These are phyloP conservation scores for Paracanthobrama guichenoti DNA, from an alignment of 2,113 vertebrate species.

Conservation along the genomic window DNA sequence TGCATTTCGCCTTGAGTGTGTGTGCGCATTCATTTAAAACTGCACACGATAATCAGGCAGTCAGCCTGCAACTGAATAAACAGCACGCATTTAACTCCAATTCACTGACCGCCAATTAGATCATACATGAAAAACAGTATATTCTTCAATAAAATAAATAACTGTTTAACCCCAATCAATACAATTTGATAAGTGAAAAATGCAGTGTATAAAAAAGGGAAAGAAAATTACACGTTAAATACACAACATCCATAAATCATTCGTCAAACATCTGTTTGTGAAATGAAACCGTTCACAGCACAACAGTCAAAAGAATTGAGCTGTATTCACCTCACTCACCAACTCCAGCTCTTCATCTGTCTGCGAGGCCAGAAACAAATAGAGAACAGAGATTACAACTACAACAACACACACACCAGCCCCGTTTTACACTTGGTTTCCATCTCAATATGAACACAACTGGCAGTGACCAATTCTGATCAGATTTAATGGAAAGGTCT, in stretches of 20 bases:
- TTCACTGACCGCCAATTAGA: constrained; percentile 15
- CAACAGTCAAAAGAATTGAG: constrained; percentile 62
- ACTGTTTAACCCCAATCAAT: not conserved
- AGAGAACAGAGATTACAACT: constrained; percentile 52
- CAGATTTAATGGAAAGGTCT: not conserved
- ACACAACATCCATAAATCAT: constrained; percentile 3
- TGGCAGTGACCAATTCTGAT: not conserved
- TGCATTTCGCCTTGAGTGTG: constrained; percentile 15
- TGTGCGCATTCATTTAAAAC: constrained; percentile 13
- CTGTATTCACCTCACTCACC: constrained; percentile 88
- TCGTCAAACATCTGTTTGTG: constrained; percentile 52
- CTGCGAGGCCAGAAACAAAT: constrained; percentile 71
- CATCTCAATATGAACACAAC: not conserved
- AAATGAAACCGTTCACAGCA: constrained; percentile 50
- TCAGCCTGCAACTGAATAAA: constrained; percentile 33
- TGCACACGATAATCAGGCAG: constrained; percentile 13
- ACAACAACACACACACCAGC: constrained; percentile 5
- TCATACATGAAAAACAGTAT: not conserved
- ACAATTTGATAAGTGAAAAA: not conserved
- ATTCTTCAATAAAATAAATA: not conserved
- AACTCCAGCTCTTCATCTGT: constrained; percentile 96
- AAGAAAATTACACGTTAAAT: not conserved
- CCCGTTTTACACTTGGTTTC: not conserved
- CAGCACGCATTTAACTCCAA: constrained; percentile 31
- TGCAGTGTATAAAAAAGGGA: not conserved